phyloP scores from a whole-genome alignment of 2,797 vertebrate genomes.

The Setipinna tenuifilis region DNA sequence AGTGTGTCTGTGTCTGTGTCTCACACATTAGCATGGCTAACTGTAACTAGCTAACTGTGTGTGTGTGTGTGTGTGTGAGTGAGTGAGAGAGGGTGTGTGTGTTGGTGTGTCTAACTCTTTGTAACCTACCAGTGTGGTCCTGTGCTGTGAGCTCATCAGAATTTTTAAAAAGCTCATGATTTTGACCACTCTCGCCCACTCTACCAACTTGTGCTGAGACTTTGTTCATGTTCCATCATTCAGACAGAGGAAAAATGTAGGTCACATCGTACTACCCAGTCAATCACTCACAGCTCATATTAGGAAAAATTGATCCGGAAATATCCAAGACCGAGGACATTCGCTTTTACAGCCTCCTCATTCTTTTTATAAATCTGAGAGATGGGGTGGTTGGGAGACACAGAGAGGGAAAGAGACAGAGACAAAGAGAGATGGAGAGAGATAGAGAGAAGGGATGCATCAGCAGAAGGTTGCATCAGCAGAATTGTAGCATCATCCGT shows the following conservation, averaged over 20 bases:
- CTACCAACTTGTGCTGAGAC: neutral
- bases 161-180: neutral
- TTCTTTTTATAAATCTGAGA: neutral
- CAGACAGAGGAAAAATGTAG: conserved; percentile 4
- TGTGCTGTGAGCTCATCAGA: neutral
- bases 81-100: no score
- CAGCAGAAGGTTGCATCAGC: neutral
- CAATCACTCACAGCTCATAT: neutral
- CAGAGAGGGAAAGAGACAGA: no score
- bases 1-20: no score
- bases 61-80: no score
- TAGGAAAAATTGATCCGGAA: conserved; percentile 1
- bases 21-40: no score
- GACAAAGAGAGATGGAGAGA: no score
- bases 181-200: neutral
- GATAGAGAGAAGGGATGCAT: no score
- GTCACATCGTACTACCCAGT: neutral
- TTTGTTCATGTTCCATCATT: neutral
- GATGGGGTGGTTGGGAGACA: neutral
- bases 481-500: neutral
- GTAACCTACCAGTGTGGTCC: neutral
- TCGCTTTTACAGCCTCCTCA: neutral
- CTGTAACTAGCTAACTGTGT: no score
- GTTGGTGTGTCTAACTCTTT: neutral
- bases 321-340: neutral